Percentiles rank a stretch among this genome's conserved stretches.
These are phyloP conservation scores for Ypsolopha scabrella DNA, from an alignment of 2,888 invertebrate genomes.

Conservation along the genomic window DNA sequence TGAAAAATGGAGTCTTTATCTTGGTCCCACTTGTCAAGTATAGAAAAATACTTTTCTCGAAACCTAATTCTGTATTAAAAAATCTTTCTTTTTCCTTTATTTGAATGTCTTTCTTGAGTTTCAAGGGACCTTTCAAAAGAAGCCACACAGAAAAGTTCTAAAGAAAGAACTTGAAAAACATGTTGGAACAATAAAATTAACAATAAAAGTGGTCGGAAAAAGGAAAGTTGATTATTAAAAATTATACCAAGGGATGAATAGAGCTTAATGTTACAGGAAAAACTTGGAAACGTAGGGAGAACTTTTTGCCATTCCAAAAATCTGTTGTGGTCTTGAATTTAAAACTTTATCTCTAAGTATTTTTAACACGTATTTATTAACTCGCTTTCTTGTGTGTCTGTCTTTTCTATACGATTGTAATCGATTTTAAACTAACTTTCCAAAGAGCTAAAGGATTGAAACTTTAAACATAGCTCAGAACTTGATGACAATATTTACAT, in stretches of 20 bases:
- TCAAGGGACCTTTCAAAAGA: not conserved
- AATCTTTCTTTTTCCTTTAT: not conserved
- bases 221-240: constrained; percentile 42
- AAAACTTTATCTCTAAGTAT: not conserved
- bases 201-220: constrained; percentile 35
- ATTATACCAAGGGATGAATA: constrained; percentile 39
- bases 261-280: constrained; percentile 19
- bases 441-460: too few relatives aligned
- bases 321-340: constrained; percentile 11
- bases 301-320: constrained; percentile 21
- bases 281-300: constrained; percentile 19
- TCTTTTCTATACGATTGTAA: not conserved
- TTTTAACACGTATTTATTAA: not conserved
- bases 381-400: not conserved
- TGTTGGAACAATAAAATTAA: constrained; percentile 37
- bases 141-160: not conserved
- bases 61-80: not conserved
- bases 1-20: constrained; percentile 61
- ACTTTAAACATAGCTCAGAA: too few relatives aligned
- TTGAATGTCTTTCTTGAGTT: not conserved
- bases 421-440: too few relatives aligned
- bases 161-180: constrained; percentile 26
- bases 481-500: too few relatives aligned
- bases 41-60: not conserved
- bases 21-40: constrained; percentile 48